phyloP scores from a whole-genome alignment of 53 echinoderm and acorn worm species.

The Hippasteria phrygiana region DNA sequence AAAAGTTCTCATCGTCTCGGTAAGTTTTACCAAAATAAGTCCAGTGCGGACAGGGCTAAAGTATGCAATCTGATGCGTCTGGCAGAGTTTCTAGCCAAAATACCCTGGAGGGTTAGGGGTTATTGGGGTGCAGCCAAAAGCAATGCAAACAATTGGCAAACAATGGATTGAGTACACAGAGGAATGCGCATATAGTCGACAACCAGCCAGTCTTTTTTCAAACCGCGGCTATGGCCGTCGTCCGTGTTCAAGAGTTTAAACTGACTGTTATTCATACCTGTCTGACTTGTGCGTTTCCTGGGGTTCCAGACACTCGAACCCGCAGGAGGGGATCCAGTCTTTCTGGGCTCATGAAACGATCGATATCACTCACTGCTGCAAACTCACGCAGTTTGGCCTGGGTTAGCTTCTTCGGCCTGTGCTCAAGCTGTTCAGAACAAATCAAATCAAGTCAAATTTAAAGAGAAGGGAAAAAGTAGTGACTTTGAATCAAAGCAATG shows the following conservation, averaged over 20 bases:
- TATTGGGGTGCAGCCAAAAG: no score
- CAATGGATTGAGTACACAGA: no score
- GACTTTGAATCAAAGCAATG: neutral
- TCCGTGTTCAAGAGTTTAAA: neutral
- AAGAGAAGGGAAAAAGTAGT: neutral
- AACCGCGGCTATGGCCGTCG: no score
- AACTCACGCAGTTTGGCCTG: slow-evolving; percentile 22
- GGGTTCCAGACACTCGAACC: slow-evolving; percentile 72
- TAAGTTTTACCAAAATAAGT: no score
- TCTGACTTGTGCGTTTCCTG: slow-evolving; percentile 76
- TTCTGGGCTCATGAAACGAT: slow-evolving; percentile 56
- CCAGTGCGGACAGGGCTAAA: no score
- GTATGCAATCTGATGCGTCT: no score
- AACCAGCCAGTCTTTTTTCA: no score
- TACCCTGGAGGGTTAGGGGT: no score
- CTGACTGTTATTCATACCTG: slow-evolving; percentile 54
- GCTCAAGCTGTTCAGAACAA: slow-evolving; percentile 39
- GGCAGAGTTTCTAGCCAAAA: no score
- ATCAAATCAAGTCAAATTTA: neutral
- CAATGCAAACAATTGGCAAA: no score
- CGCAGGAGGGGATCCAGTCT: slow-evolving; percentile 69
- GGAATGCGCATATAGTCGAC: neutral
- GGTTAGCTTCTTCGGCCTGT: slow-evolving; percentile 56
- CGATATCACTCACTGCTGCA: slow-evolving; percentile 47
- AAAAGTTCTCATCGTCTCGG: no score